Evolutionary conservation across 2,797 vertebrate genomes (phyloP).

Genomic region (Tragelaphus eurycerus): DNA sequence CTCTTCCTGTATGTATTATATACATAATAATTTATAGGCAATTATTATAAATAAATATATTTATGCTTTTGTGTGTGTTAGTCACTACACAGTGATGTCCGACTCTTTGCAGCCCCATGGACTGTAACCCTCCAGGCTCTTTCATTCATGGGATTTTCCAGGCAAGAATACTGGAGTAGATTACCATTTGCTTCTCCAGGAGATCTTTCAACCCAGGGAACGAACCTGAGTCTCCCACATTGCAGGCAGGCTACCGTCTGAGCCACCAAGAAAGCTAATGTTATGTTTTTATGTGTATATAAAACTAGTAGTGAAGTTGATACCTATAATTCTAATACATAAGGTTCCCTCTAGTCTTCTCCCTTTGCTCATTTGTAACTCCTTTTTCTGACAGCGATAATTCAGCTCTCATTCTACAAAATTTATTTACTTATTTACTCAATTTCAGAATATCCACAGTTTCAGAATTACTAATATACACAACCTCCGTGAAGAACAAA

Average conservation of each 20-base stretch:
- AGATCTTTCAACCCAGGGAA: not conserved
- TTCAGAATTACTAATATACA: not conserved
- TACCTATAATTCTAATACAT: not conserved
- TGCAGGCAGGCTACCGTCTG: not conserved
- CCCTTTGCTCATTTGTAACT: not conserved
- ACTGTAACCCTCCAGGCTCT: not conserved
- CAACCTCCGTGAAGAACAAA: not conserved
- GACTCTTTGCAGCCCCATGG: not conserved
- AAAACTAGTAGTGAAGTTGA: not conserved
- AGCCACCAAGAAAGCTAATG: not conserved
- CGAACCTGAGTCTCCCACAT: not conserved
- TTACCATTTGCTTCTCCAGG: not conserved
- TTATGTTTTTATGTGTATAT: not conserved
- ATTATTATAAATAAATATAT: not conserved
- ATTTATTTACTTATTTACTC: not conserved
- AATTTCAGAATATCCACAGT: not conserved
- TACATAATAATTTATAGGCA: not conserved
- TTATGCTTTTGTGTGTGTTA: not conserved
- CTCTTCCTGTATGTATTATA: not conserved
- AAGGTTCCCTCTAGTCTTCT: not conserved
- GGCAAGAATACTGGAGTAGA: not conserved
- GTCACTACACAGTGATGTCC: not conserved
- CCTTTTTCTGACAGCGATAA: not conserved
- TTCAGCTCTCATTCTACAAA: not conserved
- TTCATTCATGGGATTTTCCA: not conserved